These are phyloP conservation scores for Tamandua tetradactyla DNA, from an alignment of 2,797 vertebrate species.

Conservation along the genomic window DNA sequence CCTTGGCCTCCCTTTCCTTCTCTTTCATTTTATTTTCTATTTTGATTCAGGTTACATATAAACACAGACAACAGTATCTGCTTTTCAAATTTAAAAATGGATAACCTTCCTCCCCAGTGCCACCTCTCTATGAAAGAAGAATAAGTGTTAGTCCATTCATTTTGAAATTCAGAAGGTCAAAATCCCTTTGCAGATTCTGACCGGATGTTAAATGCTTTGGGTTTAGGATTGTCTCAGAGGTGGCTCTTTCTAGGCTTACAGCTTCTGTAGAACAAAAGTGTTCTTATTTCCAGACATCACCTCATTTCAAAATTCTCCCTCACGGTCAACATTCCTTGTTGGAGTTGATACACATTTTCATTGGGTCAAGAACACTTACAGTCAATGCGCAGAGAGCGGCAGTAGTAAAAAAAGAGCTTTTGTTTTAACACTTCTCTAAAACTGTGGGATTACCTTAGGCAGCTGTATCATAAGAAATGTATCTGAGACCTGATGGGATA, in stretches of 20 bases:
- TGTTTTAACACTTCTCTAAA: slow-evolving; percentile 72
- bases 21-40: not conserved
- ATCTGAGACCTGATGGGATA: slow-evolving; percentile 68
- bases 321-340: not conserved
- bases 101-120: not conserved
- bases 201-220: not conserved
- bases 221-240: not conserved
- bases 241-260: not conserved
- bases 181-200: not conserved
- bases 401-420: not conserved
- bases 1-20: not conserved
- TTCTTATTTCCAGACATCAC: not conserved
- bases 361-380: not conserved
- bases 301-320: slow-evolving; percentile 4
- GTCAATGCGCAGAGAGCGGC: not conserved
- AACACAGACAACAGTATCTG: not conserved
- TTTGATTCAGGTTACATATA: not conserved
- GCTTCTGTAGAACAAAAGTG: not conserved
- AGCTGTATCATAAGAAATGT: slow-evolving; percentile 71
- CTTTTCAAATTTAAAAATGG: not conserved
- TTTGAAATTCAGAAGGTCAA: not conserved
- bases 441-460: slow-evolving; percentile 62
- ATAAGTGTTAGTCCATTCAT: not conserved
- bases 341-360: not conserved
- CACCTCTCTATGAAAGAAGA: not conserved